Conservation (phyloP, 2,797 vertebrate genomes). For the Leptatherina wallacei region DNA sequence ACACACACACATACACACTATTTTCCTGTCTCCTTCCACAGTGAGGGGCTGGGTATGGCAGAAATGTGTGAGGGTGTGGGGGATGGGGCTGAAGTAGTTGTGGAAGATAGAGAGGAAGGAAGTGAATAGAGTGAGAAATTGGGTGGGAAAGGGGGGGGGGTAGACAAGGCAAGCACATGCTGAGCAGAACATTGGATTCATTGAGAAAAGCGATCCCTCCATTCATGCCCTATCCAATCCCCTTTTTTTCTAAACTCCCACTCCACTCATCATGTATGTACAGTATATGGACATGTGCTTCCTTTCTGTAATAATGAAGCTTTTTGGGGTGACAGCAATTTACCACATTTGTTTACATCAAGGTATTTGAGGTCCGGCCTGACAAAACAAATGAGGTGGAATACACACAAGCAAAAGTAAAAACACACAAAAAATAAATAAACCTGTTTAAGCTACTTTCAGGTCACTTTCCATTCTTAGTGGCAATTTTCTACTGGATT, state of each 20-base stretch:
- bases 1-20: conserved; percentile 48
- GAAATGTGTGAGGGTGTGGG: conserved; percentile 73
- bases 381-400: conserved; percentile 13
- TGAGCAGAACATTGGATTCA: conserved; percentile 84
- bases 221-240: conserved; percentile 69
- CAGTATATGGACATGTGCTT: conserved; percentile 34
- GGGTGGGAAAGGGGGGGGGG: conserved; percentile 67
- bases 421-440: background rate
- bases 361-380: background rate
- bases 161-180: conserved; percentile 82
- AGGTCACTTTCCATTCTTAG: conserved; percentile 18
- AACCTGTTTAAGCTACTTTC: conserved; percentile 13
- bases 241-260: conserved; percentile 37
- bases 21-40: conserved; percentile 68
- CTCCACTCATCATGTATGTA: conserved; percentile 52
- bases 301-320: conserved; percentile 1
- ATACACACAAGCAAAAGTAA: background rate
- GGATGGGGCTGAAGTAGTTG: conserved; percentile 75
- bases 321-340: background rate
- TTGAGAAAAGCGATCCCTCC: conserved; percentile 79
- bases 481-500: conserved; percentile 48
- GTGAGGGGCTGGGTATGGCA: conserved; percentile 67
- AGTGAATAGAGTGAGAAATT: conserved; percentile 81
- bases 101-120: conserved; percentile 75
- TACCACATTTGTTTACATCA: background rate